Percentiles rank a stretch among this genome's conserved stretches.
phyloP scores from a whole-genome alignment of 2,113 vertebrate genomes.

The Pogonocichla stellata region DNA sequence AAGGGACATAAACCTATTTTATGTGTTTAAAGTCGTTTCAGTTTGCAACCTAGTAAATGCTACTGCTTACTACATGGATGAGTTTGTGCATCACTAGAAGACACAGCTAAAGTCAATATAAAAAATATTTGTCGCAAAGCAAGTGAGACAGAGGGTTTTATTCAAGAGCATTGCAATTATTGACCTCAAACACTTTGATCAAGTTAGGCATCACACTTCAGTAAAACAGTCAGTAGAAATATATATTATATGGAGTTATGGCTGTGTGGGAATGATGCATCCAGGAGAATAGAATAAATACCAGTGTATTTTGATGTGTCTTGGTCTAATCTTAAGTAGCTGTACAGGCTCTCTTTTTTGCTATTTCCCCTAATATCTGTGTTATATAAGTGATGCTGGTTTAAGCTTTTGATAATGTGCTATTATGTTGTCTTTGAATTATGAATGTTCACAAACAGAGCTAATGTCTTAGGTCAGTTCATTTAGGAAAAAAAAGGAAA shows the following conservation, averaged over 20 bases:
- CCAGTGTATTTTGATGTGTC: background rate
- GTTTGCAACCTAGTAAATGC: background rate
- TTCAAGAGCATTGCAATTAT: background rate
- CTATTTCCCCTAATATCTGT: background rate
- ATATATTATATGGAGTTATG: background rate
- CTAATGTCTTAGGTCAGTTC: background rate
- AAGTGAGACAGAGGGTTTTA: background rate
- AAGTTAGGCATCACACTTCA: background rate
- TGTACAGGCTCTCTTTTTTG: background rate
- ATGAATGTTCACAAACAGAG: background rate
- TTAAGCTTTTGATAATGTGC: background rate
- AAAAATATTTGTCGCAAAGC: background rate
- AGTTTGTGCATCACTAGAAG: background rate
- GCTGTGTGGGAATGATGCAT: background rate
- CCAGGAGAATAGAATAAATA: background rate
- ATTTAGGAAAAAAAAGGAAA: background rate
- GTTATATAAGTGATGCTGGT: background rate
- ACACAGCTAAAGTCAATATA: background rate
- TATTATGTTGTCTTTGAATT: background rate
- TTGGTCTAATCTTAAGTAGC: background rate
- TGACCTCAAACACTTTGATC: background rate
- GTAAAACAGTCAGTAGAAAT: background rate
- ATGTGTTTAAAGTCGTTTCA: background rate
- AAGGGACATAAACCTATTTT: background rate
- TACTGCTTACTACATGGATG: background rate